Base-by-base conservation (phyloP, 2,113 vertebrate genomes). In the Toxostoma redivivum region DNA sequence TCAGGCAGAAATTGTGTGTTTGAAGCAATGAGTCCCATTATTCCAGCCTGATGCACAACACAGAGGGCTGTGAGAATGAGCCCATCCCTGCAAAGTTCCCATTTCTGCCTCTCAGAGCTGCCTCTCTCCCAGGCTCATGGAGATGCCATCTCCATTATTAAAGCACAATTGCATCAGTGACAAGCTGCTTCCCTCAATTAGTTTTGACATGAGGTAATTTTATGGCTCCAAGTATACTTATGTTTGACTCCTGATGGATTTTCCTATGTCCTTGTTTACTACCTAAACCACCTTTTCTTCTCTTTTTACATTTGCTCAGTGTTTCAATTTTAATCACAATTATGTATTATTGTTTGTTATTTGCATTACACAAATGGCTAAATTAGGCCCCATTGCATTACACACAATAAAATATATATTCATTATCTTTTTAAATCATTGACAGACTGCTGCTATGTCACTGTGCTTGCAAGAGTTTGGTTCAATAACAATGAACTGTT, bases 191-290 rank as follows among this genome's bases (percentile, higher is more conserved):
- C 92, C 83, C 95, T 92, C 96, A 92, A 97, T 98, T 97, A 97
- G 81, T 89, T 97, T 66, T 98, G 96, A 97, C 97, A 97, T 12
- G 2, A 95, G 89, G 91, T 97, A 97, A 98, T 98, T 97, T 97
- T 87, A 88, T 86, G 85, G 95, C 83, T 92, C 96, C 94, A 97
- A 96, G 85, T 97, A 88, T 92, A 97, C 93, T 96, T 97, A 93
- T 96, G 95, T 97, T 97, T 93, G 60, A 93, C 92, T 96, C 90
- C 83, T 92, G 88, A 76, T 95, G 89, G 94, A 90, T 97, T 92
- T 97, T 94, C 64, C 78, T 74, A 44, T 92, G 89, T 95, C 93
- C 96, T 96, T 97, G 88, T 97, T 97, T 97, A 83, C 83, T 44
- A 78, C 40, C 20, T 71, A 94, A 92, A 96, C 50, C 57, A 65